Conservation (phyloP, 2,113 vertebrate species). For the Nycticorax nycticorax region DNA sequence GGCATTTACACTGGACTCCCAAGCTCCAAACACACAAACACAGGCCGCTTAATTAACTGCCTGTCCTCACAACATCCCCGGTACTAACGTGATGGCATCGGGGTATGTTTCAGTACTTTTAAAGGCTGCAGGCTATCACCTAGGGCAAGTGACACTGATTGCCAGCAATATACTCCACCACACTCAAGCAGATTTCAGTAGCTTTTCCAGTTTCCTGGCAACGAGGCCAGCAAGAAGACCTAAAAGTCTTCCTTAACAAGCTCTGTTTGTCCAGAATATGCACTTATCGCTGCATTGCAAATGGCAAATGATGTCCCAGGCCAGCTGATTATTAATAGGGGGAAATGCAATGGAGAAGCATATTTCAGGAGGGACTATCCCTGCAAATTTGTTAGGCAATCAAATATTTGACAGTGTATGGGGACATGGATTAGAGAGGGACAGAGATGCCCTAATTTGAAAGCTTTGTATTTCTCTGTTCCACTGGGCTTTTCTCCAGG, state of each 20-base stretch:
- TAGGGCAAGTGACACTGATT: slow-evolving; percentile 68
- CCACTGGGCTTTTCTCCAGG: background rate
- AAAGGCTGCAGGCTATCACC: slow-evolving; percentile 41
- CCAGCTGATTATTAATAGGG: slow-evolving; percentile 45
- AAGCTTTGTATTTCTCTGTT: background rate
- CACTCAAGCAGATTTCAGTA: slow-evolving; percentile 48
- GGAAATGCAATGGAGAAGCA: background rate
- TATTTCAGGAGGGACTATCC: slow-evolving; percentile 10
- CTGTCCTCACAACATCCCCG: background rate
- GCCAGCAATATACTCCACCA: slow-evolving; percentile 56
- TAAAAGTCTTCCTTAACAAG: slow-evolving; percentile 66
- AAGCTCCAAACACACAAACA: background rate
- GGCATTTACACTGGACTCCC: background rate
- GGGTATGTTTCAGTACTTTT: slow-evolving; percentile 18
- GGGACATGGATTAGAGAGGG: background rate
- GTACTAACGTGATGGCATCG: background rate
- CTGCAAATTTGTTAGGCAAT: slow-evolving; percentile 33
- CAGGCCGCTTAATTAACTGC: background rate
- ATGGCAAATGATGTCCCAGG: slow-evolving; percentile 12
- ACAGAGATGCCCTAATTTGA: background rate
- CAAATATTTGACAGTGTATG: slow-evolving; percentile 24
- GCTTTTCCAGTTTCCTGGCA: slow-evolving; percentile 71
- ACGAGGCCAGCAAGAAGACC: slow-evolving; percentile 56
- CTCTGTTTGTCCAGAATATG: slow-evolving; percentile 64
- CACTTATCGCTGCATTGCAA: slow-evolving; percentile 41